Base-by-base conservation (phyloP, 2,888 invertebrate species). In the Unio pictorum region DNA sequence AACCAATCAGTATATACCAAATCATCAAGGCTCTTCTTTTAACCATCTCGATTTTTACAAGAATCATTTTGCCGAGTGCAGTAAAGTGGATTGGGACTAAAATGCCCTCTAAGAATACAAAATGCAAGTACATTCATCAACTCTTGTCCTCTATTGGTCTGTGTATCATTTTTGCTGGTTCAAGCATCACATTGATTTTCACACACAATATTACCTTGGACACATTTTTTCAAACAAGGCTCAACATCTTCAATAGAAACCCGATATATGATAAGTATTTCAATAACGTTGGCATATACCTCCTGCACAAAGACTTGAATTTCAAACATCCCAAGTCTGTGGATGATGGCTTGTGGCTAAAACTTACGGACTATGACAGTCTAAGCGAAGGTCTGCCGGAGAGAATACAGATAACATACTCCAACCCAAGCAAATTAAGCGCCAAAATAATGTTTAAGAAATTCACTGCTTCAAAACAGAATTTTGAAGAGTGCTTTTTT, bases 1-100 rank as follows among this genome's bases (percentile, higher is more conserved):
- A 84, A 45, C 81, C 84, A 15, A 75, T 82, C 71, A 86, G 84
- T 59, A 71, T 79, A 58, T 85, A 81, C 69, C 83, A 84, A 73
- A 66, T 85, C 28, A 68, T 69, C 17, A 85, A 84, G 68, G 83
- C 84, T 3, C 59, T 72, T 30, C 67, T 86, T 11, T 66, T 83
- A 7, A 73, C 81, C 1, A 11, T 77, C 0, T 76, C 81, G 4
- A 73, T 80, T 20, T 28, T 77, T 6, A 56, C 84, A 18, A 73
- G 83, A 20, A 73, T 81, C n/a, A 15, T 75, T 4, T 61, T 71
- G n/a, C 75, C 75, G n/a, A 54, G 73, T 15, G 59, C 64, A 28
- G 75, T 68, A 61, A 30, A 75, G 11, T 64, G 63, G n/a, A 68
- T 66, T 55, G 26, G 60, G 6, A 61, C 55, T 5, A 20, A 23